Evolutionary conservation across 2,888 invertebrate genomes (phyloP), one percentile per base, ranked within the genome.

Genomic region (Perdita meconis): DNA sequence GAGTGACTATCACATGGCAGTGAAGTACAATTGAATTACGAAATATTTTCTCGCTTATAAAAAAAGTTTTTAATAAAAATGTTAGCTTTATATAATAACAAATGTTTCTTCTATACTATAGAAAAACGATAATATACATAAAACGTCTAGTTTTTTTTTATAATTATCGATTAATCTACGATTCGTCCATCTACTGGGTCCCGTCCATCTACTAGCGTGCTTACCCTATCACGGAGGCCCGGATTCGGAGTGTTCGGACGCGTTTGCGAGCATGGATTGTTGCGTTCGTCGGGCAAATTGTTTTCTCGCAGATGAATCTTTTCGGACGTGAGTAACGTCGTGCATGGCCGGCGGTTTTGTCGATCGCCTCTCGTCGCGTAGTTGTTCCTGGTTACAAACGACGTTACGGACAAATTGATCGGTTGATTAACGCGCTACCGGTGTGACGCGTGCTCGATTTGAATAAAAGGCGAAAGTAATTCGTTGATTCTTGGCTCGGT

Each of bases 401-500:
- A 63, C 61, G n/a, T 47, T 61, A 30, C 53, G 30, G 22, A 57
- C 42, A 68, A 61, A 61, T 63, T 56, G 70, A 63, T 64, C 57
- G 64, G 8, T 61, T 70, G 74, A 74, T 74, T 74, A 72, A 65
- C 71, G 65, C 42, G 65, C 38, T 56, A 64, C 36, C 19, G 24
- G 10, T 4, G 24, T 13, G 47, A 50, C 42, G 50, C 30, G 42
- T 50, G n/a, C 13, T 26, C 40, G 57, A 69, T 63, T 57, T 24
- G 73, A 69, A 59, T 40, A 61, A 69, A 69, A 59, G 71, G 71
- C 42, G 67, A 59, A 67, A 66, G 66, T 72, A 72, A 72, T 72
- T 72, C 51, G 34, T 22, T 44, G 66, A 42, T 71, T 66, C 66
- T 16, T 38, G n/a, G 16, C 1, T 30, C n/a, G 55, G 44, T 16